phyloP scores from a whole-genome alignment of 2,797 vertebrate species.

The Acipenser transmontanus region DNA sequence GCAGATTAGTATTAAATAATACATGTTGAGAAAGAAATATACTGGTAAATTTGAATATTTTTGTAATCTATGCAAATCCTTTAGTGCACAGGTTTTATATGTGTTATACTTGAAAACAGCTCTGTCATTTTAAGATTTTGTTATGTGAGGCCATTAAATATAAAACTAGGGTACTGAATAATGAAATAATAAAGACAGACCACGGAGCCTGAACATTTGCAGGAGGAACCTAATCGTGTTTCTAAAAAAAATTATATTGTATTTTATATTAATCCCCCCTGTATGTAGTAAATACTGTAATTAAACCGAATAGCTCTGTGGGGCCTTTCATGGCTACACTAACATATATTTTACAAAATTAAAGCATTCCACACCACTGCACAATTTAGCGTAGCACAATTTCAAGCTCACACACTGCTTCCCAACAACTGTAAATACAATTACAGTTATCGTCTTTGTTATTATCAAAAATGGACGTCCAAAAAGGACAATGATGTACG shows the following conservation, averaged over 20 bases:
- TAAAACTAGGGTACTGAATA: not conserved
- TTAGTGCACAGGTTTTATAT: too few species aligned
- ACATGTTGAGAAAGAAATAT: too few species aligned
- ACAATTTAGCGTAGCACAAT: not conserved
- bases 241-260: not conserved
- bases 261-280: not conserved
- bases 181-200: not conserved
- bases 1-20: too few species aligned
- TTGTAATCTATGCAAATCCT: too few species aligned
- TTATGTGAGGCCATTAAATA: not conserved
- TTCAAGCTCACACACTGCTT: constrained; percentile 26
- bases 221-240: not conserved
- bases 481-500: constrained; percentile 20
- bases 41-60: too few species aligned
- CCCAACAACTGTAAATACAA: constrained; percentile 40
- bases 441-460: constrained; percentile 47
- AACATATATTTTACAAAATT: not conserved
- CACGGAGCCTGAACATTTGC: not conserved
- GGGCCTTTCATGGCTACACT: not conserved
- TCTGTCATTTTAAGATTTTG: not conserved
- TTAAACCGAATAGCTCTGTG: not conserved
- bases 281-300: not conserved
- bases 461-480: constrained; percentile 41
- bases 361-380: too few species aligned
- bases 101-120: not conserved